Percentiles rank a stretch among this genome's conserved stretches.
These are phyloP conservation scores for Protaetia brevitarsis DNA, from an alignment of 1,140 invertebrate species.

Conservation along the genomic window DNA sequence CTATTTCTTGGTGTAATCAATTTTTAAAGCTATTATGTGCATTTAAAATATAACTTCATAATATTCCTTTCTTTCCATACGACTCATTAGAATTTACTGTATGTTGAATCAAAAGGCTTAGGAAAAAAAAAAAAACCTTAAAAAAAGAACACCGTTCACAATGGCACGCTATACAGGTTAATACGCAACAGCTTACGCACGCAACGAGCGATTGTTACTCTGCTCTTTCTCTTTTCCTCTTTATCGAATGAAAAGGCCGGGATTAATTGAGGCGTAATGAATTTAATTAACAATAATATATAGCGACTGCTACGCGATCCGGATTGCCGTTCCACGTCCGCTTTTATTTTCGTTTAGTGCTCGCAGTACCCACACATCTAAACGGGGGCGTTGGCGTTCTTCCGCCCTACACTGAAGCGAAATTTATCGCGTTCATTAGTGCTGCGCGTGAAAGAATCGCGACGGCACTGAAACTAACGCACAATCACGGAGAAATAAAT, in stretches of 20 bases:
- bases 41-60: no score
- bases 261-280: constrained; percentile 18
- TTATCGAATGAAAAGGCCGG: not conserved
- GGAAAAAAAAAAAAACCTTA: no score
- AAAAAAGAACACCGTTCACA: no score
- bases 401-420: not conserved
- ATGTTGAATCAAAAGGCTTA: no score
- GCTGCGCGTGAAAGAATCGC: not conserved
- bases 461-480: not conserved
- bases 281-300: constrained; percentile 19
- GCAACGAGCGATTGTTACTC: not conserved
- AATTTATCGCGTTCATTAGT: constrained; percentile 16
- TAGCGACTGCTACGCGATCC: constrained; percentile 10
- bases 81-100: no score
- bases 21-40: no score
- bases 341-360: constrained; percentile 1
- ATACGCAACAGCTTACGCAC: not conserved
- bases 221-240: not conserved
- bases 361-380: constrained; percentile 2
- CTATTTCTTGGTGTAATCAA: no score
- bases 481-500: not conserved
- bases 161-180: no score
- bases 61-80: no score
- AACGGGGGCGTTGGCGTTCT: no score
- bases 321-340: not conserved